phyloP scores from a whole-genome alignment of 1,140 invertebrate species.

The Andrena cerasifolii region DNA sequence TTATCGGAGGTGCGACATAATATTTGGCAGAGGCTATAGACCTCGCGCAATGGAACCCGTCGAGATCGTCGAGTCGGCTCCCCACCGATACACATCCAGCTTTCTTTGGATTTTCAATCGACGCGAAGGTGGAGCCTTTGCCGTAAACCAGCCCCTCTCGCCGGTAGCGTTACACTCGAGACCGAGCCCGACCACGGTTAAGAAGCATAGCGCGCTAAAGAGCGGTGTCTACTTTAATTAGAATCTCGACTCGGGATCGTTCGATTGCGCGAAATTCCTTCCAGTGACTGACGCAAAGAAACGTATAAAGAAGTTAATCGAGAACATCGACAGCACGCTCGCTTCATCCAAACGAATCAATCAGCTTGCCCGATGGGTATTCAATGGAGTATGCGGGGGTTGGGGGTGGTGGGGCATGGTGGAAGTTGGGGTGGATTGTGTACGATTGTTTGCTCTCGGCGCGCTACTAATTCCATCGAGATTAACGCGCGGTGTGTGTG shows the following conservation, averaged over 20 bases:
- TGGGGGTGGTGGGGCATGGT: not conserved
- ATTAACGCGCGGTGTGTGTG: slow-evolving; percentile 55
- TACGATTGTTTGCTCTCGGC: not conserved
- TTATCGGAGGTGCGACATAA: slow-evolving; percentile 19
- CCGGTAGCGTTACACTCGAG: no score
- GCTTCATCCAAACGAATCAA: slow-evolving; percentile 23
- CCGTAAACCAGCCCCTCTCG: no score
- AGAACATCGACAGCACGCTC: slow-evolving; percentile 37
- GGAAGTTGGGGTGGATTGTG: not conserved
- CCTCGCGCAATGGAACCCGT: slow-evolving; percentile 18
- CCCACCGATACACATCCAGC: not conserved
- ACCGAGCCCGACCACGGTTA: no score
- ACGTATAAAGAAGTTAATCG: slow-evolving; percentile 2
- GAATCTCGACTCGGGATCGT: slow-evolving; percentile 2
- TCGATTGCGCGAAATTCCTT: slow-evolving; percentile 30
- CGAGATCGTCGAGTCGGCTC: not conserved
- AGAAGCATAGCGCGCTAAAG: no score
- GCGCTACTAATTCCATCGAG: slow-evolving; percentile 20
- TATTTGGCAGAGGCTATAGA: slow-evolving; percentile 1
- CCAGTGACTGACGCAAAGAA: slow-evolving; percentile 26
- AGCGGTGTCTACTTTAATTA: no score
- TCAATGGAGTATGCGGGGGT: not conserved
- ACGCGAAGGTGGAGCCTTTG: no score
- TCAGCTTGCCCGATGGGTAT: not conserved
- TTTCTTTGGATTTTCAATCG: not conserved